Percentiles rank a stretch among this genome's conserved stretches.
Evolutionary conservation across 1,140 invertebrate genomes (phyloP).

Genomic region (Conus betulinus): DNA sequence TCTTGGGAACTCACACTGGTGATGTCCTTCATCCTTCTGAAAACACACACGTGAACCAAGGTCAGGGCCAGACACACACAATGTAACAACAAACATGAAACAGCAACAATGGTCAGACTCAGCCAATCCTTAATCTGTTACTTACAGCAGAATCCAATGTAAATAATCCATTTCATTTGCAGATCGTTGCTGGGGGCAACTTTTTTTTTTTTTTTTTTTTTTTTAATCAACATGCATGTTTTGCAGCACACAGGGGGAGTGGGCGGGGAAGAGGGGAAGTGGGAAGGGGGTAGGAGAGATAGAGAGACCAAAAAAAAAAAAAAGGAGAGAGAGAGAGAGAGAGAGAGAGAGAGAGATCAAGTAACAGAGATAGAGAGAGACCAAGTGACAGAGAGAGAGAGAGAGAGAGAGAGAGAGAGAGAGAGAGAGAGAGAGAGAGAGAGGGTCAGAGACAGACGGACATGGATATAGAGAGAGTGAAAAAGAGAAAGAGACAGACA

Average conservation of each 20-base stretch:
- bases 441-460: neutral
- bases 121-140: neutral
- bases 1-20: slow-evolving; percentile 10
- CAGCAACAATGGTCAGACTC: neutral
- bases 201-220: too few species aligned
- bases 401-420: neutral
- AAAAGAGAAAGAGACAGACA: neutral
- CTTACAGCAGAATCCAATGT: too few species aligned
- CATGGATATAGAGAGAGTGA: neutral
- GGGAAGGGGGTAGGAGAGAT: too few species aligned
- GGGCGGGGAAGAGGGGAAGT: too few species aligned
- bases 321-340: neutral
- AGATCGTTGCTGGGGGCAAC: too few species aligned
- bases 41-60: neutral
- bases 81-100: neutral
- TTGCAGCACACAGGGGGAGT: too few species aligned
- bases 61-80: neutral
- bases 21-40: slow-evolving; percentile 35
- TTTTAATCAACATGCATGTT: too few species aligned
- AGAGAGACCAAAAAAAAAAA: too few species aligned
- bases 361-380: neutral
- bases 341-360: neutral
- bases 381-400: neutral
- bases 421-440: slow-evolving; percentile 16
- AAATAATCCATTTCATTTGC: too few species aligned